Evolutionary conservation across 2,888 invertebrate genomes (phyloP), one percentile per base, ranked within the genome.

Genomic region (Branchellion lobata): DNA sequence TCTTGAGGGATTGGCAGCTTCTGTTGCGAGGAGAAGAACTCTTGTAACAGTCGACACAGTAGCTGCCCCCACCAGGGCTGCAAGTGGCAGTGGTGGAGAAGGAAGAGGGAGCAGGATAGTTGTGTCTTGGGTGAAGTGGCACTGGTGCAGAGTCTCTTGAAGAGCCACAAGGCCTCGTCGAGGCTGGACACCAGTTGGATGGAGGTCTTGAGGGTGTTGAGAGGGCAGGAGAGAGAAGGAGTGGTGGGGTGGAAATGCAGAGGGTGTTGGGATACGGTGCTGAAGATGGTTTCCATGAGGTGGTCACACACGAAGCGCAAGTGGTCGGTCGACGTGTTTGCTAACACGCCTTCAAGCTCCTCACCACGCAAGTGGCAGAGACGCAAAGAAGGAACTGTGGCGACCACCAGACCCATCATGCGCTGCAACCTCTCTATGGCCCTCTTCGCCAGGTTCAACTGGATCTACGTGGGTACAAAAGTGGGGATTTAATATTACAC

Each of bases 11-110:
- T 93, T 74, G 93, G 92, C 83, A 91, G 91, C 34, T 92, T 92
- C 83, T 93, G 93, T 69, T 92, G 91, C 0, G 92, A 92, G 0
- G 92, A 92, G 86, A 94, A 95, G 84, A 94, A 91, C 81, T 90
- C 90, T 31, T 92, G 91, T 80, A 96, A 90, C 34, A 92, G 93
- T 84, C 92, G 92, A 0, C 94, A 93, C n/a, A 96, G 90, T 85
- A 93, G 94, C 83, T 92, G 91, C 65, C 95, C 95, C 95, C 96
- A 96, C 93, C 94, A 96, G 14, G 90, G 89, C 85, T 92, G 92
- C 79, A 91, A 90, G 75, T 92, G 92, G 85, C 92, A 92, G 86
- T 92, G 91, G 75, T 93, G 91, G 80, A 94, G 93, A 85, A 94
- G 88, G 81, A 95, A 89, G 33, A 94, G 84, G 2, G 86, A 86